Conservation (phyloP, 2,888 invertebrate genomes). For the Dasypogon diadema region DNA sequence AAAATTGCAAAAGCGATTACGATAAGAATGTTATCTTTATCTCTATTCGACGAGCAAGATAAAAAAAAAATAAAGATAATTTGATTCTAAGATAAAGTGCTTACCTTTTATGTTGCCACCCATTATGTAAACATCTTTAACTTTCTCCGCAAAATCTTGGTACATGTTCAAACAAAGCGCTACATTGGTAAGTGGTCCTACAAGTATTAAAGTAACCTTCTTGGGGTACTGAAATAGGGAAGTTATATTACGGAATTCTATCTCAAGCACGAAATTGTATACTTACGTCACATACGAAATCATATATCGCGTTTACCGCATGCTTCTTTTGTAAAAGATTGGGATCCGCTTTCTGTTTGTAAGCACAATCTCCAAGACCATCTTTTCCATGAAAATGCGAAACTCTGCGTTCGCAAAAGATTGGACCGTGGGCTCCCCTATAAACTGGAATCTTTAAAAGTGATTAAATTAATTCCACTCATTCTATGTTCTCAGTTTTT, state of each 20-base stretch:
- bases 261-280: constrained; percentile 9
- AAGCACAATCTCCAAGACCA: constrained; percentile 77
- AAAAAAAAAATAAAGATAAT: too few relatives aligned
- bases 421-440: constrained; percentile 72
- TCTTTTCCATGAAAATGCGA: constrained; percentile 75
- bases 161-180: constrained; percentile 80
- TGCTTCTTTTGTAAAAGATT: constrained; percentile 70
- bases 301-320: constrained; percentile 74
- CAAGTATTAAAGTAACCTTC: constrained; percentile 74
- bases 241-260: too few relatives aligned
- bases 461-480: background rate
- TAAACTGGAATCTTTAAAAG: constrained; percentile 81
- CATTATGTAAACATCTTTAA: constrained; percentile 80
- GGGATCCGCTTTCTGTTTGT: constrained; percentile 67
- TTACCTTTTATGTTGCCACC: constrained; percentile 83
- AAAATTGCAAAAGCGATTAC: too few relatives aligned
- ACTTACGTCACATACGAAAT: constrained; percentile 72
- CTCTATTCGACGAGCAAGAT: too few relatives aligned
- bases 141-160: constrained; percentile 73
- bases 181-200: constrained; percentile 85
- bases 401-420: constrained; percentile 61
- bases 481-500: constrained; percentile 9
- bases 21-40: too few relatives aligned
- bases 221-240: constrained; percentile 67
- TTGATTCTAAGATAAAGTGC: too few relatives aligned